These are phyloP conservation scores for Prunella fulvescens DNA, from an alignment of 2,113 vertebrate species.

Conservation along the genomic window DNA sequence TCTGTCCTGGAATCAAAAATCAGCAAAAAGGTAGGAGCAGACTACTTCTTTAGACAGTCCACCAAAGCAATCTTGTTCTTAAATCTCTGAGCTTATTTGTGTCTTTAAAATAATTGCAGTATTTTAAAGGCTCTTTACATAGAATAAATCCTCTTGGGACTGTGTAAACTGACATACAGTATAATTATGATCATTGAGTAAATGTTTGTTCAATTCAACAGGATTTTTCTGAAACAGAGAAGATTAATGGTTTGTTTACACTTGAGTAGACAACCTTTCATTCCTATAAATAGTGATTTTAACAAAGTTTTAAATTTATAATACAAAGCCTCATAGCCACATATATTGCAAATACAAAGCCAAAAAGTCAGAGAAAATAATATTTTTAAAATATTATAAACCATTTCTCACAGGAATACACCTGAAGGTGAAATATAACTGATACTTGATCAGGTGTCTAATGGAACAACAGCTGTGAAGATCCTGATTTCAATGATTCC, in stretches of 20 bases:
- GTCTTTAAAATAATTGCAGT: conserved; percentile 4
- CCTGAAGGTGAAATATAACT: not conserved
- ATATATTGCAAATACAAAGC: not conserved
- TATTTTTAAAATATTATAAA: not conserved
- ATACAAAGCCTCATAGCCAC: not conserved
- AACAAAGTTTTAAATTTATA: conserved; percentile 11
- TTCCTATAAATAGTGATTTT: not conserved
- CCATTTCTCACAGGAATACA: not conserved
- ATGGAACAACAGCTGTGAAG: not conserved
- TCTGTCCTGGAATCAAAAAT: not conserved
- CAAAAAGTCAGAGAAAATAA: not conserved
- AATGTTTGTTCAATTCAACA: conserved; percentile 38
- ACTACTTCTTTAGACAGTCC: not conserved
- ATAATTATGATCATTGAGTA: conserved; percentile 37
- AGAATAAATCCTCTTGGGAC: not conserved
- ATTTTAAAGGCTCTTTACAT: conserved; percentile 1
- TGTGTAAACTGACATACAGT: not conserved
- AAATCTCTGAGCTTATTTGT: not conserved
- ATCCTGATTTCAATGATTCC: not conserved
- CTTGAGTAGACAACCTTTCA: not conserved
- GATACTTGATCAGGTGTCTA: not conserved
- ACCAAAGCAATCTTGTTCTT: not conserved
- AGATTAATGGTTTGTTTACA: conserved; percentile 45
- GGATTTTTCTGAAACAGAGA: conserved; percentile 9
- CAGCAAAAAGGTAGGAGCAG: not conserved